These are phyloP conservation scores for Epistrophe eligans DNA, from an alignment of 2,888 invertebrate genomes.

Conservation along the genomic window DNA sequence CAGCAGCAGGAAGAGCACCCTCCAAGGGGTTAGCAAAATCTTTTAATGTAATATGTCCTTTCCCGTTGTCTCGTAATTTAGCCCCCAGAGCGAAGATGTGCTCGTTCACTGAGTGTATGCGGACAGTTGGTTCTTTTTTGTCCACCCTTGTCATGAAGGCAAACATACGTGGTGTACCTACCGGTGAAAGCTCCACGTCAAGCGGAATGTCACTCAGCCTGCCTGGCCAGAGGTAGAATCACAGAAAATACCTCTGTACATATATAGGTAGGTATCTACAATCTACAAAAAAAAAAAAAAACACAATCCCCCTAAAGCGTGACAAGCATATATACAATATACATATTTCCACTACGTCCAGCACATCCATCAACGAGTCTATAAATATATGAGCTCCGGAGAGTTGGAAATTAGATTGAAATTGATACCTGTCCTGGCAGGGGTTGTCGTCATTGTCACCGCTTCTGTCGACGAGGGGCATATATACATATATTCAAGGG, in stretches of 20 bases:
- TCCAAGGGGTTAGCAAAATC: constrained; percentile 57
- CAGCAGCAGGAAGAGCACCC: neutral
- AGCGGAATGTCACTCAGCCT: constrained; percentile 47
- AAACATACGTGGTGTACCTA: constrained; percentile 47
- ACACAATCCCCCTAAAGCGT: constrained; percentile 23
- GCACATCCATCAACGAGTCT: constrained; percentile 60
- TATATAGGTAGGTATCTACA: too few species aligned
- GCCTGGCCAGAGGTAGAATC: constrained; percentile 42
- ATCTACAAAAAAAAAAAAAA: neutral
- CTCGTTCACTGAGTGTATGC: constrained; percentile 29
- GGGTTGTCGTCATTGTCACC: constrained; percentile 47
- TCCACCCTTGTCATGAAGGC: constrained; percentile 30
- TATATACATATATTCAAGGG: neutral
- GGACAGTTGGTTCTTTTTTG: constrained; percentile 32
- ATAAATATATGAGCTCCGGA: constrained; percentile 51
- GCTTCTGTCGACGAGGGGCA: neutral
- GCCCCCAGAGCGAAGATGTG: constrained; percentile 48
- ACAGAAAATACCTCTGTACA: constrained; percentile 28
- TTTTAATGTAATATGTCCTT: constrained; percentile 71
- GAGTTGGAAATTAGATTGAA: constrained; percentile 71
- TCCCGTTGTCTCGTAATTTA: constrained; percentile 66
- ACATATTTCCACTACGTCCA: constrained; percentile 29
- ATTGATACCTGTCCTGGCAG: constrained; percentile 65
- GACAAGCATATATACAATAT: constrained; percentile 31
- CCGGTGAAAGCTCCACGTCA: constrained; percentile 60